phyloP scores from a whole-genome alignment of 2,113 vertebrate genomes.

The Etia nguti region DNA sequence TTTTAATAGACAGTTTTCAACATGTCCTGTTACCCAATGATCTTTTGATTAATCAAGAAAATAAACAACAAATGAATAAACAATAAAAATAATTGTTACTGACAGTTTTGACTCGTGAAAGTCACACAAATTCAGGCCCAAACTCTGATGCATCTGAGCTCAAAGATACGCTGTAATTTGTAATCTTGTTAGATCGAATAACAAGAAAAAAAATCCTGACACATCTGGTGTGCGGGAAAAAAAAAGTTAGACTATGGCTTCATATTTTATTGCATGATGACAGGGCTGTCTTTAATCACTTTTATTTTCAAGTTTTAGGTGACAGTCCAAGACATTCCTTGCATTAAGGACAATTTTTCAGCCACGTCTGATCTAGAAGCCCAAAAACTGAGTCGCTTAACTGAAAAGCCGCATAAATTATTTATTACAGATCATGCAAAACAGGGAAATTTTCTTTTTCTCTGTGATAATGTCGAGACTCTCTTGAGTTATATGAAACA shows the following conservation, averaged over 20 bases:
- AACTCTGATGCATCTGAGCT: neutral
- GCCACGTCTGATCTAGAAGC: neutral
- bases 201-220: neutral
- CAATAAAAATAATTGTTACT: neutral
- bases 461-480: neutral
- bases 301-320: neutral
- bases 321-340: neutral
- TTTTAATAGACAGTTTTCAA: neutral
- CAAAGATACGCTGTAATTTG: neutral
- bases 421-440: neutral
- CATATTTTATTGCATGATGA: neutral
- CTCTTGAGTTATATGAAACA: neutral
- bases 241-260: neutral
- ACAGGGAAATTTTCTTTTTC: neutral
- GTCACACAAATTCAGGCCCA: neutral
- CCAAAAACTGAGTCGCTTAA: neutral
- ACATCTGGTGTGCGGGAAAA: rapidly evolving
- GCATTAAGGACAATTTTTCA: neutral
- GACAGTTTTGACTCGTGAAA: neutral
- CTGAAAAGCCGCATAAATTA: neutral
- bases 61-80: neutral
- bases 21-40: neutral
- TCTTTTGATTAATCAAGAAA: neutral
- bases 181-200: neutral
- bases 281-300: neutral